Conservation (phyloP, 2,113 vertebrate genomes). For the Nyctibius bracteatus region DNA sequence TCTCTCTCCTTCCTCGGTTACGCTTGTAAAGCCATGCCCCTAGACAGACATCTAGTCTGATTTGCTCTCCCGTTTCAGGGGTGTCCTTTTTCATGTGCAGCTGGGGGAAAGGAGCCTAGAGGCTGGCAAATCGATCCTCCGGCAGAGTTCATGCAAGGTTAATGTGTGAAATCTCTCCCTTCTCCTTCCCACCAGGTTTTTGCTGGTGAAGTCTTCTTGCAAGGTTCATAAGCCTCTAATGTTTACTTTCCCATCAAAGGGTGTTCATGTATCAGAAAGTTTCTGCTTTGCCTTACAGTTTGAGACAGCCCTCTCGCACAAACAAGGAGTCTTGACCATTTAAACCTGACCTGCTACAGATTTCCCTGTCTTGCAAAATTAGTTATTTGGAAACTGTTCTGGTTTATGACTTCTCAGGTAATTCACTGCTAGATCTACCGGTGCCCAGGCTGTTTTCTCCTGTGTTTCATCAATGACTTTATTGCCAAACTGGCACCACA, state of each 20-base stretch:
- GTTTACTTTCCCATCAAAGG: not conserved
- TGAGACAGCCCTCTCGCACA: not conserved
- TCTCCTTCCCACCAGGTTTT: not conserved
- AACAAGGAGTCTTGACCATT: not conserved
- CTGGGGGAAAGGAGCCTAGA: not conserved
- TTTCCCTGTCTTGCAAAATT: not conserved
- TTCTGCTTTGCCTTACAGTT: not conserved
- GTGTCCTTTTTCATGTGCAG: conserved; percentile 13
- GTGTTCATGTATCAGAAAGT: not conserved
- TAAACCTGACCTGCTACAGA: not conserved
- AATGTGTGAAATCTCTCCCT: not conserved
- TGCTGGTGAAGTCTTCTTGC: not conserved
- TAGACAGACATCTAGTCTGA: not conserved
- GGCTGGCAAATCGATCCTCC: not conserved
- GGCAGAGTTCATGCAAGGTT: conserved; percentile 44
- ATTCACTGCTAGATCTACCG: not conserved
- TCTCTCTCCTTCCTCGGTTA: not conserved
- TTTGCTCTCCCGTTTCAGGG: not conserved
- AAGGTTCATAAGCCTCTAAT: not conserved
- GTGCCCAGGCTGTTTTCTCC: not conserved
- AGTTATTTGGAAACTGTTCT: not conserved
- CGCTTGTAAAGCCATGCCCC: not conserved
- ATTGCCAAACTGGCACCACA: not conserved
- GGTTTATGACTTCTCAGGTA: not conserved
- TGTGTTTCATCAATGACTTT: not conserved